A percentile compares a stretch with the other conserved stretches of the same genome.
Conservation (phyloP, 1,140 invertebrate species). For the Drosophila kikkawai region DNA sequence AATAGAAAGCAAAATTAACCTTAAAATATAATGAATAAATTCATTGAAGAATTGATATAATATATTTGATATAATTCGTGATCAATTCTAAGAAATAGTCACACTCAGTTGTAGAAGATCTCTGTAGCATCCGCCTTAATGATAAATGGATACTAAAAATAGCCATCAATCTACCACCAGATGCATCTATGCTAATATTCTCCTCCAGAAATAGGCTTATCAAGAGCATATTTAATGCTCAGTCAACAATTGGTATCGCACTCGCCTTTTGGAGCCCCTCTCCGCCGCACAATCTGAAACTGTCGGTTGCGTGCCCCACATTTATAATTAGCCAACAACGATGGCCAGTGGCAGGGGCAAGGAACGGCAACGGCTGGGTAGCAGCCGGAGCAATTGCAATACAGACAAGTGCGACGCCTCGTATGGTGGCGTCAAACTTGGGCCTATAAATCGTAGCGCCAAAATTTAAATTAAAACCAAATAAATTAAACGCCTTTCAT, state of each 20-base stretch:
- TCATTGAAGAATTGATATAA: background rate
- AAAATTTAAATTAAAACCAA: slow-evolving; percentile 83
- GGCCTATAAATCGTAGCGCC: slow-evolving; percentile 78
- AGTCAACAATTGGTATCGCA: slow-evolving; percentile 46
- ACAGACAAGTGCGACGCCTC: slow-evolving; percentile 48
- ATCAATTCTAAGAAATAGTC: background rate
- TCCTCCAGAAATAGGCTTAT: slow-evolving; percentile 30
- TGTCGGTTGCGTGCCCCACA: slow-evolving; percentile 65
- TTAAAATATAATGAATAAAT: background rate
- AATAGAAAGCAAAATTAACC: background rate
- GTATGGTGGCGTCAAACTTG: slow-evolving; percentile 72
- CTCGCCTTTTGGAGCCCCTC: background rate
- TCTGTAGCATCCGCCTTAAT: background rate
- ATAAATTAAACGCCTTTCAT: slow-evolving; percentile 84
- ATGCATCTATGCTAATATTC: slow-evolving; percentile 50
- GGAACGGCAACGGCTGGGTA: background rate
- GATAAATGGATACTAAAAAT: slow-evolving; percentile 24
- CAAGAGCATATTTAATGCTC: slow-evolving; percentile 42
- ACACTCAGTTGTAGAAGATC: no score
- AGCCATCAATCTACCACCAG: slow-evolving; percentile 25
- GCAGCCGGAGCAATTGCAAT: slow-evolving; percentile 55
- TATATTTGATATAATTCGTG: no score
- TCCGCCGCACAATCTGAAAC: slow-evolving; percentile 27
- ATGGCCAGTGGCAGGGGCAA: slow-evolving; percentile 19
- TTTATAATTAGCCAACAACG: slow-evolving; percentile 69